phyloP scores from a whole-genome alignment of 2,113 vertebrate species.

The Mesitornis unicolor region DNA sequence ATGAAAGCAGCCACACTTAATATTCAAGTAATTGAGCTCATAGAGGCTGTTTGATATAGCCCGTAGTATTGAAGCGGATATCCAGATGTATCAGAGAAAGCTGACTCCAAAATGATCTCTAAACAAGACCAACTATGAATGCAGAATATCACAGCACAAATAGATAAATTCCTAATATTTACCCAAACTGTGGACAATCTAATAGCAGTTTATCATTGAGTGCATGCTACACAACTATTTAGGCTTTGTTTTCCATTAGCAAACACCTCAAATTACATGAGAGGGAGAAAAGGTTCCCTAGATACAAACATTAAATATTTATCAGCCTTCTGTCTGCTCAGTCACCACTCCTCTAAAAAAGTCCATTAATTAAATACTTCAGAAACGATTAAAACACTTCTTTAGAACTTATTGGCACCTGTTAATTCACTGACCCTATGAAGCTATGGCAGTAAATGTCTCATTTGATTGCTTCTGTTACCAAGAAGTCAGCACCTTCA shows the following conservation, averaged over 20 bases:
- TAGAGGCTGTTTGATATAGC: not conserved
- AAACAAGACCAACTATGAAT: not conserved
- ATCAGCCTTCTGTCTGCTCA: slow-evolving; percentile 48
- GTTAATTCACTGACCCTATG: slow-evolving; percentile 50
- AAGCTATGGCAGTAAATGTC: slow-evolving; percentile 28
- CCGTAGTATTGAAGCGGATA: not conserved
- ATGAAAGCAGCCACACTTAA: not conserved
- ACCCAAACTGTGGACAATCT: not conserved
- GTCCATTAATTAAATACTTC: slow-evolving; percentile 59
- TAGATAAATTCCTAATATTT: not conserved
- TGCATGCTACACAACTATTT: not conserved
- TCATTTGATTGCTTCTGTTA: slow-evolving; percentile 13
- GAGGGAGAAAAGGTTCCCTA: slow-evolving; percentile 28
- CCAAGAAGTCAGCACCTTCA: slow-evolving; percentile 41
- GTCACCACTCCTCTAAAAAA: slow-evolving; percentile 21
- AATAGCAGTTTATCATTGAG: not conserved
- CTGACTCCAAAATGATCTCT: not conserved
- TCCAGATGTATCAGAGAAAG: not conserved
- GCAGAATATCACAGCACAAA: not conserved
- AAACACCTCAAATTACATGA: slow-evolving; percentile 47
- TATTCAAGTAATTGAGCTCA: not conserved
- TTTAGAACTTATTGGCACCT: slow-evolving; percentile 61
- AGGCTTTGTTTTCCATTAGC: slow-evolving; percentile 37
- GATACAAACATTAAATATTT: slow-evolving; percentile 46
- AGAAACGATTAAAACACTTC: slow-evolving; percentile 43